Percentiles rank a stretch among this genome's conserved stretches.
phyloP scores from a whole-genome alignment of 2,113 vertebrate genomes.

The Salvelinus alpinus region DNA sequence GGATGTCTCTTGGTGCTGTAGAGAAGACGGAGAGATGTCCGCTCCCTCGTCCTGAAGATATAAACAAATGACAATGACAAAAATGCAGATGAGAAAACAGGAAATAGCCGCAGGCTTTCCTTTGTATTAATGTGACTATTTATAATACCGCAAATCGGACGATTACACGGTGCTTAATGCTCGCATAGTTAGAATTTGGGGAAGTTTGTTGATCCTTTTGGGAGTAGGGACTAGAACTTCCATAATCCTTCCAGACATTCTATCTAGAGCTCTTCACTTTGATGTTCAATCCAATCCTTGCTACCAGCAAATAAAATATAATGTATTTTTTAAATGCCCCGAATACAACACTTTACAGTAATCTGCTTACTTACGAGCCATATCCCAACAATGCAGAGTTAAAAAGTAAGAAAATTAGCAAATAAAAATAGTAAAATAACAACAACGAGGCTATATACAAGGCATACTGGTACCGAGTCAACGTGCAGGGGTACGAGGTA shows the following conservation, averaged over 20 bases:
- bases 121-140: slow-evolving; percentile 33
- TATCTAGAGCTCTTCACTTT: slow-evolving; percentile 25
- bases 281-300: slow-evolving; percentile 30
- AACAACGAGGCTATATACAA: no score
- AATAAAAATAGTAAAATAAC: no score
- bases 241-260: slow-evolving; percentile 13
- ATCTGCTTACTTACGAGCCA: no score
- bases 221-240: slow-evolving; percentile 36
- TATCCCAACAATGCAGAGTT: no score
- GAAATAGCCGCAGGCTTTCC: background rate
- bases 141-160: slow-evolving; percentile 50
- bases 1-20: slow-evolving; percentile 44
- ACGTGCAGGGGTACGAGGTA: no score
- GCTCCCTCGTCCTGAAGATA: slow-evolving; percentile 48
- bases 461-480: no score
- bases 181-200: slow-evolving; percentile 43
- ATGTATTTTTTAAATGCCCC: no score
- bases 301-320: background rate
- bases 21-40: slow-evolving; percentile 3
- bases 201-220: slow-evolving; percentile 13
- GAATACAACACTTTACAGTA: no score
- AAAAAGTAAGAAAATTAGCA: no score
- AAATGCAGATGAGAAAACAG: slow-evolving; percentile 23
- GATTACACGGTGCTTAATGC: slow-evolving; percentile 53
- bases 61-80: slow-evolving; percentile 21